Conservation (phyloP, 2,113 vertebrate species). For the Smithornis capensis region DNA sequence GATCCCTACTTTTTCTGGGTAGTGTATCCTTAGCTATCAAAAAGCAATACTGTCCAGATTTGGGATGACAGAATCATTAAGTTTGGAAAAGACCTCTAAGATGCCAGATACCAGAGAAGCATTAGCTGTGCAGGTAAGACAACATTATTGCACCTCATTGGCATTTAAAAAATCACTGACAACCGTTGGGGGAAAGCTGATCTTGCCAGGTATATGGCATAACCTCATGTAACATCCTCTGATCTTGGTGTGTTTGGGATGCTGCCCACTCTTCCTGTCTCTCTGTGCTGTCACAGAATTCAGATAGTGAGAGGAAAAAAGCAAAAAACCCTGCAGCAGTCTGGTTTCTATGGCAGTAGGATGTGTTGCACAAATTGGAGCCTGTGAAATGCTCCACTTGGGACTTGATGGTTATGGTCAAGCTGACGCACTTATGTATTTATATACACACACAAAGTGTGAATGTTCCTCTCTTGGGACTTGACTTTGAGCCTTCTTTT, state of each 20-base stretch:
- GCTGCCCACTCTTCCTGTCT: not conserved
- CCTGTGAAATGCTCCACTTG: not conserved
- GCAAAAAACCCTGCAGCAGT: not conserved
- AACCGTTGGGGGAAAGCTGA: not conserved
- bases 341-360: not conserved
- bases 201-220: not conserved
- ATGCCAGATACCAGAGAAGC: not conserved
- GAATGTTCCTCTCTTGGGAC: not conserved
- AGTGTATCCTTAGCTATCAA: not conserved
- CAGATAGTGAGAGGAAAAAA: rapidly evolving
- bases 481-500: not conserved
- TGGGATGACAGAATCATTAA: not conserved
- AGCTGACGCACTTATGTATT: not conserved
- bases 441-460: not conserved
- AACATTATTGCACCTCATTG: not conserved
- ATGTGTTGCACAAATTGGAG: not conserved
- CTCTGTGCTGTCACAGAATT: not conserved
- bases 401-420: not conserved
- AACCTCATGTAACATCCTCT: not conserved
- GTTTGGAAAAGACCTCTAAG: not conserved
- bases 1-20: not conserved
- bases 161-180: not conserved
- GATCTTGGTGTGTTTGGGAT: not conserved
- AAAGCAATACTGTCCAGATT: not conserved
- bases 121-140: not conserved